Base-by-base conservation (phyloP, 2,888 invertebrate species). In the Stenurella melanura region DNA sequence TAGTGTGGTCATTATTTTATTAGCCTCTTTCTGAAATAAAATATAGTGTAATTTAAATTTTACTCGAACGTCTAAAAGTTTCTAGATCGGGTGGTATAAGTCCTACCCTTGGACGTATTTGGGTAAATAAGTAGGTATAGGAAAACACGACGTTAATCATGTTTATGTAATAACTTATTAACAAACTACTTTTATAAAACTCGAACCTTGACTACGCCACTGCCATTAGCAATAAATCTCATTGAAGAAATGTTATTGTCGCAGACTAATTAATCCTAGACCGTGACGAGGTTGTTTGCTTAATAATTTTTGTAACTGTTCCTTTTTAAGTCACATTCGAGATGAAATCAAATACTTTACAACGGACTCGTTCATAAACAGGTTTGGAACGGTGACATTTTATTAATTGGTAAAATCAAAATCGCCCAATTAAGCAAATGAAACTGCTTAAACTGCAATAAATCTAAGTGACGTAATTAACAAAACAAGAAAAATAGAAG, bases 351-450 rank as follows among this genome's bases (percentile, higher is more conserved):
- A 67, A 38, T 67, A 50, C 56, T 54, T 67, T 56, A 50, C 15
- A 26, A 54, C 50, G 9, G 42, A 63, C 50, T 54, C 17, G 42
- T 60, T 42, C 58, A 58, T 72, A 63, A 63, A 72, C 72, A 58
- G 63, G 72, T 63, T 72, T 63, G 26, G 61, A 58, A 50, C n/a
- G 63, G 50, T 42, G 72, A 72, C 63, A 63, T 72, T 72, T 63
- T 63, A 72, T 72, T 72, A 63, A 72, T 72, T 63, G 72, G 63
- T 63, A 17, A 54, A 72, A 72, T 72, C 72, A 63, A 38, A 72
- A 38, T 21, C 72, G 61, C 17, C 72, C 72, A 72, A 72, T 72
- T 72, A 72, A 54, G 72, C 72, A 63, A 72, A 72, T 72, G 60
- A 72, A 72, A 72, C 72, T 42, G 50, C 63, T 63, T 63, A 61